These are phyloP conservation scores for Takifugu rubripes DNA, from an alignment of 2,797 vertebrate species.

Conservation along the genomic window DNA sequence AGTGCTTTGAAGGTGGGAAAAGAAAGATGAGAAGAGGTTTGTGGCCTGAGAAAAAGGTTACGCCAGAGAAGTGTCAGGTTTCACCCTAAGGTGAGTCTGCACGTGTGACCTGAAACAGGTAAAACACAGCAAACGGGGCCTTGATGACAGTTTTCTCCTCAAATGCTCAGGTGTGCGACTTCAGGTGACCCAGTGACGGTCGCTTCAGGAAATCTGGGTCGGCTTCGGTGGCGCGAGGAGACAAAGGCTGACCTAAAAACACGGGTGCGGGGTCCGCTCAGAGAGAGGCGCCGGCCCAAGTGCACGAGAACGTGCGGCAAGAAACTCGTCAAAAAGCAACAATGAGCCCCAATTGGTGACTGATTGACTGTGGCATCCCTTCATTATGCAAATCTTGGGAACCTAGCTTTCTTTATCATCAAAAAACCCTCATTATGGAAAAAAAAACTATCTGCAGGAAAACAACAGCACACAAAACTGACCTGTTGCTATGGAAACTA, in stretches of 20 bases:
- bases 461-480: constrained; percentile 67
- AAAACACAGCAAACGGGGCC: constrained; percentile 26
- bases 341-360: constrained; percentile 58
- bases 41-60: constrained; percentile 42
- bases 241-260: constrained; percentile 56
- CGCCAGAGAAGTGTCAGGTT: constrained; percentile 21
- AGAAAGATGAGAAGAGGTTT: constrained; percentile 32
- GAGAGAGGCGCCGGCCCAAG: constrained; percentile 26
- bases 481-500: constrained; percentile 77
- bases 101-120: constrained; percentile 16
- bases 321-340: constrained; percentile 70
- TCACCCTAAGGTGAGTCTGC: constrained; percentile 21
- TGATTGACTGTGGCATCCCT: constrained; percentile 65
- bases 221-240: constrained; percentile 18
- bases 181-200: constrained; percentile 32
- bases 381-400: constrained; percentile 71
- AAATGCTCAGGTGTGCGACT: background rate
- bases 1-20: constrained; percentile 16
- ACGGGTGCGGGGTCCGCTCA: constrained; percentile 40
- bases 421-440: constrained; percentile 68
- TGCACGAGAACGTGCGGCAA: constrained; percentile 40
- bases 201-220: constrained; percentile 26
- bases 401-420: constrained; percentile 73
- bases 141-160: background rate
- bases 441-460: constrained; percentile 68